phyloP scores from a whole-genome alignment of 92 coral and sea anemone species.

The Porites cylindrica region DNA sequence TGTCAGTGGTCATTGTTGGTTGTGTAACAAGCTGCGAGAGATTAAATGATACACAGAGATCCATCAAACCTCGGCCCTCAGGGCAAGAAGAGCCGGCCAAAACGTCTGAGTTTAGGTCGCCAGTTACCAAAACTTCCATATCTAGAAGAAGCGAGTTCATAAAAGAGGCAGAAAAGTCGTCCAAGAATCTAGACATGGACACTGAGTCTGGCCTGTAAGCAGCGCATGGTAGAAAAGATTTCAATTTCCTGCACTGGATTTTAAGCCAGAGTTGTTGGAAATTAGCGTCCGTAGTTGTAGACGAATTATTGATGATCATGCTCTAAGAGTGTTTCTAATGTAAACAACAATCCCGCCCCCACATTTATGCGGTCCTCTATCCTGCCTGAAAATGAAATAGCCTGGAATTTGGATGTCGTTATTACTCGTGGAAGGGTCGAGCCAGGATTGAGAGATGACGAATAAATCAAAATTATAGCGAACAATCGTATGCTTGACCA shows the following conservation, averaged over 20 bases:
- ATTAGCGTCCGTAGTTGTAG: slow-evolving; percentile 46
- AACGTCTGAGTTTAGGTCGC: not conserved
- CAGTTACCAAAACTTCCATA: not conserved
- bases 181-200: slow-evolving; percentile 39
- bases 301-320: slow-evolving; percentile 22
- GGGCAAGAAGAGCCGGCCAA: not conserved
- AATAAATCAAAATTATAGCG: slow-evolving; percentile 35
- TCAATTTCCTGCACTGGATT: not conserved
- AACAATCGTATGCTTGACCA: not conserved
- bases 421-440: slow-evolving; percentile 52
- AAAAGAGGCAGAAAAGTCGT: slow-evolving; percentile 38
- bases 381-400: slow-evolving; percentile 64
- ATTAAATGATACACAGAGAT: not conserved
- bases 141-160: not conserved
- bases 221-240: slow-evolving; percentile 39
- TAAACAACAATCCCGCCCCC: slow-evolving; percentile 65
- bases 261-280: too few species aligned
- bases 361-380: slow-evolving; percentile 55
- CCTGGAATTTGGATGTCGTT: slow-evolving; percentile 62
- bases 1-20: not conserved
- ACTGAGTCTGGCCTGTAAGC: slow-evolving; percentile 50
- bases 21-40: not conserved
- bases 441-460: slow-evolving; percentile 63
- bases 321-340: slow-evolving; percentile 46
- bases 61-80: slow-evolving; percentile 34